Base-by-base conservation (phyloP, 2,888 invertebrate species). In the Criorhina ranunculi region DNA sequence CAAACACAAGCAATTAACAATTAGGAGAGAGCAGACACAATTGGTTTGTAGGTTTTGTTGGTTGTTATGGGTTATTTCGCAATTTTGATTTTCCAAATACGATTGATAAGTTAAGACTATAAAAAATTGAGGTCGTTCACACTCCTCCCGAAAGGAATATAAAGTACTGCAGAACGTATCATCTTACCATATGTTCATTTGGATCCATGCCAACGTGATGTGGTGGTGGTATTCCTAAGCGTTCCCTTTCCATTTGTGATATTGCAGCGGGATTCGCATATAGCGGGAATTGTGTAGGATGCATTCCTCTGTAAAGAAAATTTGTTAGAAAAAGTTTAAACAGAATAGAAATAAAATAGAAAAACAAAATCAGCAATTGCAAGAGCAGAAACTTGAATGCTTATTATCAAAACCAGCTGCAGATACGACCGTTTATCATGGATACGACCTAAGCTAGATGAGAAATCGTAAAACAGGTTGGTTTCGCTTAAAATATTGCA, bases 211-310 rank as follows among this genome's bases (percentile, higher is more conserved):
- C 93, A 33, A 93, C 93, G 88, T 91, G 92, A 92, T 93, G 88
- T 55, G 93, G 94, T 40, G 94, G 94, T 60, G 95, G 95, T 87
- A 95, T 96, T 90, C 97, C 97, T 88, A 97, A 93, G 89, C 98
- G 94, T 92, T 98, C 98, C 79, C 98, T 93, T 91, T 98, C 98
- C 90, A 98, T 92, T 90, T 96, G 97, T 88, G 96, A 96, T 79
- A 96, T 93, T 40, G 95, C 94, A 62, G 96, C 96, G n/a, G 96
- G 95, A 87, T 95, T 95, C 37, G 94, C 94, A 60, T 95, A 95
- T 70, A 95, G 93, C 11, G 94, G 94, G 70, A 94, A 94, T 88
- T 94, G 94, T 33, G 94, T 94, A 19, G 94, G 94, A 80, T 94
- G 94, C 82, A 94, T 93, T 91, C 94, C 94, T 60, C 94, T 94